Evolutionary conservation across 2,888 invertebrate species (phyloP), one percentile per base, ranked within the genome.

Genomic region (Achlya flavicornis): DNA sequence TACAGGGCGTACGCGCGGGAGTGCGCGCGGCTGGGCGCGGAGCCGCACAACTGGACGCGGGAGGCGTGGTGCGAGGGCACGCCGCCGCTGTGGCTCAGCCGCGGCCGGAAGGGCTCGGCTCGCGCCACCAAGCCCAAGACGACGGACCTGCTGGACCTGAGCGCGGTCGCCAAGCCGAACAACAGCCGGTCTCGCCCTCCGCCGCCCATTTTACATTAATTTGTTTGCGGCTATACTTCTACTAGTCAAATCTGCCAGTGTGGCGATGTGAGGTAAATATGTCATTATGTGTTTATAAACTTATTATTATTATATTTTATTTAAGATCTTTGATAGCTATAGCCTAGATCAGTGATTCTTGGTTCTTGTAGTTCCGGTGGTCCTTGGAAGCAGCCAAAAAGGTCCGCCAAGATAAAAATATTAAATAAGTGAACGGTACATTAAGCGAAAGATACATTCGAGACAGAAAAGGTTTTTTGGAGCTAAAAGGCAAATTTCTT

Each of bases 1-100:
- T 96, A 98, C 79, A 96, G 96, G 63, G 98, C 98, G 3, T 98
- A 98, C 83, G 97, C 97, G 0, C 96, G 97, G 72, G 98, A 98
- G 86, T 98, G 98, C 83, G 95, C 96, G 69, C 94, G 98, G 32
- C 88, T 97, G 57, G 98, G 98, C 0, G 96, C 96, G 0, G 94
- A 95, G 67, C 91, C 97, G 61, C 93, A 93, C 0, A 95, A 96
- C 71, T 98, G 98, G 98, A 94, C 96, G 67, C 93, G 94, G 61
- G 93, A 94, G 16, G 96, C 96, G 62, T 95, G 95, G 82, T 97
- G 97, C 81, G 95, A 94, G 43, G 92, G 91, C 4, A 70, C 83
- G 14, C 74, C 90, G 80, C 89, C 92, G 78, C 85, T 80, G 57
- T 91, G 92, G 92, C 81, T 91, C 65, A 70, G 67, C 38, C 87